These are phyloP conservation scores for Salpingus planirostris DNA, from an alignment of 2,888 invertebrate species.

Conservation along the genomic window DNA sequence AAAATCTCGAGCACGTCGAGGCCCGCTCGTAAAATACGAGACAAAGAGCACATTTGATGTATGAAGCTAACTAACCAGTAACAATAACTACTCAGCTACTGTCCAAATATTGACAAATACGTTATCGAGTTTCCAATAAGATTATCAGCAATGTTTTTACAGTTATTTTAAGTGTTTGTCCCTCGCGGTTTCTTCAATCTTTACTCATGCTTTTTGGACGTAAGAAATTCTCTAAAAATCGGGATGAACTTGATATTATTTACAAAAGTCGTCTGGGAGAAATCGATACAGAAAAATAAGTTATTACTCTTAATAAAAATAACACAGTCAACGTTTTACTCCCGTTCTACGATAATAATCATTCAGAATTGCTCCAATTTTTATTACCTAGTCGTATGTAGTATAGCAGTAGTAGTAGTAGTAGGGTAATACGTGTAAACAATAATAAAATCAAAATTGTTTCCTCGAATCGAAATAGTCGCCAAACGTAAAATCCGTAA, in stretches of 20 bases:
- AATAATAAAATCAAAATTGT: slow-evolving; percentile 10
- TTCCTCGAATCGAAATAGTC: too few species aligned
- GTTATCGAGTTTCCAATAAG: slow-evolving; percentile 31
- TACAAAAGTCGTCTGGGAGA: slow-evolving; percentile 8
- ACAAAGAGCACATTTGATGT: slow-evolving; percentile 30
- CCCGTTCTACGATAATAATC: too few species aligned
- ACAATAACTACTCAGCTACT: slow-evolving; percentile 29
- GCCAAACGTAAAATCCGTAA: too few species aligned
- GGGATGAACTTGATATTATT: slow-evolving; percentile 11
- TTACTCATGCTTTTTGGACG: slow-evolving; percentile 15
- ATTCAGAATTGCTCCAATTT: too few species aligned
- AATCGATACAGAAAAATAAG: slow-evolving; percentile 15
- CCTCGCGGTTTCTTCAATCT: too few species aligned
- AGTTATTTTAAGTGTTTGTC: too few species aligned
- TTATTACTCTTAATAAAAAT: too few species aligned
- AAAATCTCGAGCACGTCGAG: slow-evolving; percentile 21
- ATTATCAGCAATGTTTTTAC: too few species aligned
- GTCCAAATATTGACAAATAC: slow-evolving; percentile 35
- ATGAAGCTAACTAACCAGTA: slow-evolving; percentile 36
- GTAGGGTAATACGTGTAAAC: too few species aligned
- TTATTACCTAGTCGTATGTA: too few species aligned
- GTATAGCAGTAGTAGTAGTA: too few species aligned
- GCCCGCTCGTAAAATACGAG: slow-evolving; percentile 24
- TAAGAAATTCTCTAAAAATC: slow-evolving; percentile 17
- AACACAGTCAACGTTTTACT: slow-evolving; percentile 32